A percentile compares a stretch with the other conserved stretches of the same genome.
phyloP scores from a whole-genome alignment of 2,797 vertebrate species.

The Brachymystax lenok region DNA sequence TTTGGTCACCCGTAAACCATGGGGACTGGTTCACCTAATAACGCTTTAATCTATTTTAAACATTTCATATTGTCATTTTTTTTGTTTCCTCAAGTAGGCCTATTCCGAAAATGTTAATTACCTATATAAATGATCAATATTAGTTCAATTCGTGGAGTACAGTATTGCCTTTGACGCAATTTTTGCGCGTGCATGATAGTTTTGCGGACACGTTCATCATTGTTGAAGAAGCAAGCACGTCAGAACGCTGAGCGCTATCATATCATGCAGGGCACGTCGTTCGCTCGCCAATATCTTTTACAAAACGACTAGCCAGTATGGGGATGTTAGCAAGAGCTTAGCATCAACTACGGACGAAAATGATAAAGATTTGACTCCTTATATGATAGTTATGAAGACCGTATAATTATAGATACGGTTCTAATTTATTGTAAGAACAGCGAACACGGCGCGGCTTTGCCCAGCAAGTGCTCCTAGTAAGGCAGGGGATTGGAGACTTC shows the following conservation, averaged over 20 bases:
- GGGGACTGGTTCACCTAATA: no score
- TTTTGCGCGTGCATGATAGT: slow-evolving; percentile 15
- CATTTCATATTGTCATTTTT: no score
- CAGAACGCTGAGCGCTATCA: slow-evolving; percentile 33
- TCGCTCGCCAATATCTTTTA: not conserved
- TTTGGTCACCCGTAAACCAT: no score
- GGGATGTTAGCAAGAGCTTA: not conserved
- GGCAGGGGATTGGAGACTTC: slow-evolving; percentile 16
- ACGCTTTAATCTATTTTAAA: no score
- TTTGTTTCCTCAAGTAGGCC: not conserved
- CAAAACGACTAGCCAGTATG: slow-evolving; percentile 1
- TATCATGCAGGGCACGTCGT: slow-evolving; percentile 14
- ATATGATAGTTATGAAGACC: not conserved
- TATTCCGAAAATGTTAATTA: not conserved
- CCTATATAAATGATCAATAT: not conserved
- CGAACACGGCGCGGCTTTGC: slow-evolving; percentile 23
- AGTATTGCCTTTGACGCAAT: not conserved
- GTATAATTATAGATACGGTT: not conserved
- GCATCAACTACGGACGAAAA: not conserved
- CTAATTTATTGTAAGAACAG: not conserved
- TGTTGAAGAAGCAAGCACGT: slow-evolving; percentile 25
- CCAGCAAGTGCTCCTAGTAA: slow-evolving; percentile 21
- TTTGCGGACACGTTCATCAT: slow-evolving; percentile 21
- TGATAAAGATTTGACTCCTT: not conserved
- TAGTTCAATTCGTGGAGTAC: not conserved